Conservation (phyloP, 2,888 invertebrate species). For the Dicroscelio sp. region DNA sequence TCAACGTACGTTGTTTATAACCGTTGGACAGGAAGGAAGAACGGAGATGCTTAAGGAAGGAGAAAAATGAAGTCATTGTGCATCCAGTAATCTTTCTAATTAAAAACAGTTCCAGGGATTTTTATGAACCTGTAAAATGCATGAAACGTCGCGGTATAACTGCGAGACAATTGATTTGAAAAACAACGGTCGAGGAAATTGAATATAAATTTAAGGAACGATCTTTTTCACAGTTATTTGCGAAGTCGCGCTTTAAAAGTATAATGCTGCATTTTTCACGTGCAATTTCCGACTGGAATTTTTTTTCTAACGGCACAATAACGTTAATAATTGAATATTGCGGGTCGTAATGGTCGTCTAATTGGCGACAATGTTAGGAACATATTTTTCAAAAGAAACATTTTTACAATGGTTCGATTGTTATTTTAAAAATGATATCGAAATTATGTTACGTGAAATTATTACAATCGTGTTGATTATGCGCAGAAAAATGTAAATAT, state of each 20-base stretch:
- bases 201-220: background rate
- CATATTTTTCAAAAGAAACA: no score
- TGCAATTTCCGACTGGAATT: background rate
- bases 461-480: no score
- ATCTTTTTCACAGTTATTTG: background rate
- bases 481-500: no score
- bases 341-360: no score
- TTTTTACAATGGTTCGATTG: no score
- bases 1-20: conserved; percentile 88
- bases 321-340: no score
- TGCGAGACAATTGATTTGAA: background rate
- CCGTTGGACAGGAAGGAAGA: conserved; percentile 74
- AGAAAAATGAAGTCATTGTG: conserved; percentile 54
- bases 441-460: no score
- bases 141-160: background rate
- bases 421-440: no score
- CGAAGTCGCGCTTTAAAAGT: background rate
- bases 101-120: conserved; percentile 34
- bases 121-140: conserved; percentile 43
- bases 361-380: no score
- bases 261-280: background rate
- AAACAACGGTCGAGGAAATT: background rate
- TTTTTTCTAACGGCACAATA: background rate
- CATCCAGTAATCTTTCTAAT: conserved; percentile 46
- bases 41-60: conserved; percentile 65